Conservation (phyloP, 2,113 vertebrate species). For the Seriola aureovittata region DNA sequence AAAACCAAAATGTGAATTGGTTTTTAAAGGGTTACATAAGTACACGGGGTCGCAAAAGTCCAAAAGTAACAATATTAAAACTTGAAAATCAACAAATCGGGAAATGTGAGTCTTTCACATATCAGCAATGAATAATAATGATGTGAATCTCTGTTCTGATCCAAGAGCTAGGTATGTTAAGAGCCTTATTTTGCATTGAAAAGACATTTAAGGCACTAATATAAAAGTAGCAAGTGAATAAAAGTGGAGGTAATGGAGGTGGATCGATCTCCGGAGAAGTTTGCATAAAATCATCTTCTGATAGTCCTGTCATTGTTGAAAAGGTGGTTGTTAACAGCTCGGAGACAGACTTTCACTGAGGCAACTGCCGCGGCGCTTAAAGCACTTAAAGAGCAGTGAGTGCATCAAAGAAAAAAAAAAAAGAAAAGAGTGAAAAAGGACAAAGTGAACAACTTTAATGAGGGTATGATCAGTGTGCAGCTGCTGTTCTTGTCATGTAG, state of each 20-base stretch:
- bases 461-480: conserved; percentile 72
- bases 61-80: conserved; percentile 20
- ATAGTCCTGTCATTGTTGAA: conserved; percentile 59
- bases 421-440: conserved; percentile 51
- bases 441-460: conserved; percentile 72
- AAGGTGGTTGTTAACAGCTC: conserved; percentile 65
- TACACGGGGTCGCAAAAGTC: neutral
- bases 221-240: conserved; percentile 59
- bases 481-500: conserved; percentile 47
- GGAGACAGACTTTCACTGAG: conserved; percentile 58
- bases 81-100: conserved; percentile 1
- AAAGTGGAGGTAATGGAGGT: conserved; percentile 65
- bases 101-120: conserved; percentile 10
- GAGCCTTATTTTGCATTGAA: conserved; percentile 68
- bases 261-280: conserved; percentile 58
- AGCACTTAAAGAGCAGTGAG: conserved; percentile 66
- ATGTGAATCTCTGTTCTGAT: conserved; percentile 65
- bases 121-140: conserved; percentile 47
- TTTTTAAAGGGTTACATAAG: neutral
- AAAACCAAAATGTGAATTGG: neutral
- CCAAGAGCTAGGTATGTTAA: conserved; percentile 62
- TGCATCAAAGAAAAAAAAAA: conserved; percentile 47
- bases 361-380: conserved; percentile 32
- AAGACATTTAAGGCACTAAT: conserved; percentile 47
- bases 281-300: conserved; percentile 67